Conservation (phyloP, 2,113 vertebrate species). For the Laterallus jamaicensis region DNA sequence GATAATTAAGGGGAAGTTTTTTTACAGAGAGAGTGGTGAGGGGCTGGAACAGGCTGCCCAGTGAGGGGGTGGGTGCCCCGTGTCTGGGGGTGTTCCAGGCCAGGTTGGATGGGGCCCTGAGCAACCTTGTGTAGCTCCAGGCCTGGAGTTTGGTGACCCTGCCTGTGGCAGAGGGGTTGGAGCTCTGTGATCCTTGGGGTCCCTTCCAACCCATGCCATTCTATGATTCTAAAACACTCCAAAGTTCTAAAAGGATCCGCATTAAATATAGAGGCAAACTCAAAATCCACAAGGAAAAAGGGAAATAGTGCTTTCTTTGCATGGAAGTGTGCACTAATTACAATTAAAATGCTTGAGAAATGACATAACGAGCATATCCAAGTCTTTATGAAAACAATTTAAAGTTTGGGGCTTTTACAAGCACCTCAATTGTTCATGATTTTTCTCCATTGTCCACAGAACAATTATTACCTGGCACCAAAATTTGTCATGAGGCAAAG, state of each 20-base stretch:
- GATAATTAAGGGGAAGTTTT: too few relatives aligned
- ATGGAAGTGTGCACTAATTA: not conserved
- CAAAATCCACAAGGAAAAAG: not conserved
- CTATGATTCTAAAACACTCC: not conserved
- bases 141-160: too few relatives aligned
- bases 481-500: constrained; percentile 92
- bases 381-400: not conserved
- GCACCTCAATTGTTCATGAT: not conserved
- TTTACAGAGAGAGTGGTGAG: too few relatives aligned
- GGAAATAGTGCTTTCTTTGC: not conserved
- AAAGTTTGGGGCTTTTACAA: not conserved
- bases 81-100: too few relatives aligned
- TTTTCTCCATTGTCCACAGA: not conserved
- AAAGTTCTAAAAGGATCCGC: not conserved
- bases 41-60: too few relatives aligned
- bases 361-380: not conserved
- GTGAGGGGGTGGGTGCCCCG: too few relatives aligned
- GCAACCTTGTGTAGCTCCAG: too few relatives aligned
- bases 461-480: constrained; percentile 92
- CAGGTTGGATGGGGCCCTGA: too few relatives aligned
- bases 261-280: not conserved
- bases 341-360: not conserved
- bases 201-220: too few relatives aligned
- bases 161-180: too few relatives aligned
- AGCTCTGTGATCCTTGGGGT: too few relatives aligned